Evolutionary conservation across 2,888 invertebrate species (phyloP), one percentile per base, ranked within the genome.

Genomic region (Linnaemya vulpina): DNA sequence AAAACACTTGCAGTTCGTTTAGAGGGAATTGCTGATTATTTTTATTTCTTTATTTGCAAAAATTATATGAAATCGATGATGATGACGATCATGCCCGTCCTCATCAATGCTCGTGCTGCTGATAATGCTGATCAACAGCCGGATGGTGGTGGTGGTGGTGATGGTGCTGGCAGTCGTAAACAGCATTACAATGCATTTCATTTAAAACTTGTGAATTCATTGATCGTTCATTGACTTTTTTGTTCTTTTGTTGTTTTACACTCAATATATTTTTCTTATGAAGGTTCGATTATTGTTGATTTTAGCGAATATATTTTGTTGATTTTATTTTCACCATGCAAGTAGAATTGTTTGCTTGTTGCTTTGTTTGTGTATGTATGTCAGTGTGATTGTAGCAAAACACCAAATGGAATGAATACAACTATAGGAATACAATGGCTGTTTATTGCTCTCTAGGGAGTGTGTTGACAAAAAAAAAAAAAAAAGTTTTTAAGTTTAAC

Each of bases 141-240:
- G 30, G 15, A 55, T 65, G 73, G 46, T 46, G 46, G 46, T 17
- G 67, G 43, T 65, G 46, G 15, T 81, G 30, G 1, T 55, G 38
- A 7, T 58, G 38, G 8, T 63, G 35, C 30, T 58, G 46, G 46
- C 35, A 63, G 55, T 58, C 43, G 9, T 40, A 77, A 38, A 60
- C 43, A 70, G 62, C 74, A 82, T 82, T 78, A 76, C 77, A 82
- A 82, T 78, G 78, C 74, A 75, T 74, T 74, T 71, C 79, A 81
- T 81, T 84, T 78, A 76, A 82, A 82, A 74, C 30, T 79, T 86
- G 75, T 79, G 58, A 79, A 85, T 78, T 85, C 76, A 87, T 87
- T 84, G 84, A 87, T 86, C 87, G 87, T 86, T 86, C 87, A 87
- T 87, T 87, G 87, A 86, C 87, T 79, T 43, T 30, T 30, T 30